Conservation (phyloP, 2,888 invertebrate species). For the Chaetogeoica ovagalla region DNA sequence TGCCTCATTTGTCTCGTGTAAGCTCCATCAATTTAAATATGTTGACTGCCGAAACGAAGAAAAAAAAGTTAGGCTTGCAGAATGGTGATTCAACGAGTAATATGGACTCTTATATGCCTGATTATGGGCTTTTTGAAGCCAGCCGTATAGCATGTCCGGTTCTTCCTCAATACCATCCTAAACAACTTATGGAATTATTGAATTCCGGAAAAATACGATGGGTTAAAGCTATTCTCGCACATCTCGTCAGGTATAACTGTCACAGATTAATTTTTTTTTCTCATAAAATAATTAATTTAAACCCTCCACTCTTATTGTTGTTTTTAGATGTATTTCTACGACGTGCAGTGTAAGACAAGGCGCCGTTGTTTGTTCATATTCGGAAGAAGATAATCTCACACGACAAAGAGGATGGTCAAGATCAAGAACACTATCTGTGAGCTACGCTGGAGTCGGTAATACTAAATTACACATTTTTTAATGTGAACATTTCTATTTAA, state of each 20-base stretch:
- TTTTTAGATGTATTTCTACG: constrained; percentile 67
- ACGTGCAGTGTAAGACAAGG: constrained; percentile 63
- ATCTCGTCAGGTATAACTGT: constrained; percentile 77
- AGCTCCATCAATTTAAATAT: constrained; percentile 83
- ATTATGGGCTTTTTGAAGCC: constrained; percentile 94
- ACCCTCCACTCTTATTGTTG: no score
- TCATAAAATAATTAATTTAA: not conserved
- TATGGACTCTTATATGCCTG: constrained; percentile 81
- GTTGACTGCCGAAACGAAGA: constrained; percentile 70
- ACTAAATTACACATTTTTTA: constrained; percentile 25
- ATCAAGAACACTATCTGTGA: constrained; percentile 85
- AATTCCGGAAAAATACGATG: constrained; percentile 97
- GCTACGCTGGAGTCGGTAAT: constrained; percentile 65
- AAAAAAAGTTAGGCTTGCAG: constrained; percentile 63
- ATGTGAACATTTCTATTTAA: not conserved
- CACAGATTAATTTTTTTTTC: not conserved
- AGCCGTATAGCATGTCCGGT: constrained; percentile 96
- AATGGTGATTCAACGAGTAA: constrained; percentile 51
- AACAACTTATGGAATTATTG: constrained; percentile 95
- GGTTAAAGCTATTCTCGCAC: constrained; percentile 96
- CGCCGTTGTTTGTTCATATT: constrained; percentile 57
- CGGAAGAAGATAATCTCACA: constrained; percentile 67
- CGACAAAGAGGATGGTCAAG: constrained; percentile 82
- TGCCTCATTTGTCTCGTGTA: constrained; percentile 79
- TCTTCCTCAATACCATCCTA: constrained; percentile 98